Evolutionary conservation across 2,113 vertebrate genomes (phyloP).

Genomic region (Takifugu bimaculatus): DNA sequence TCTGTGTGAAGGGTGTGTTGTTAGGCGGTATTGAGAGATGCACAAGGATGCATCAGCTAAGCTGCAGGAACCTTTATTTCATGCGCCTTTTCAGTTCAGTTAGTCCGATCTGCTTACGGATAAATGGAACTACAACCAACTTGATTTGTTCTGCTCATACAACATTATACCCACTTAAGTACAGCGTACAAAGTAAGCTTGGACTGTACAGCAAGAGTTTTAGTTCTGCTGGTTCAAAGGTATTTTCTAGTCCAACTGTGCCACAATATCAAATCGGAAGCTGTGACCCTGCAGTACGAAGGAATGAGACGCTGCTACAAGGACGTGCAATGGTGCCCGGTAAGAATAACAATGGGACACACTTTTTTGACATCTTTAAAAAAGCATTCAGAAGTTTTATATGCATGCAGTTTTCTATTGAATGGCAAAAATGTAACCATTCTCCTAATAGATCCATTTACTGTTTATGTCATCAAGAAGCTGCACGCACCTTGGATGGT

Average conservation of each 20-base stretch:
- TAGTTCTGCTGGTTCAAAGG: background rate
- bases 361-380: too few relatives aligned
- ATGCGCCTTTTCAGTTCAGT: conserved; percentile 16
- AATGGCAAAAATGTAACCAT: too few relatives aligned
- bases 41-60: background rate
- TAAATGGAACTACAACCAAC: background rate
- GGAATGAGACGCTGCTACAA: conserved; percentile 25
- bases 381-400: too few relatives aligned
- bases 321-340: conserved; percentile 39
- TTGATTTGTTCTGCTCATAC: background rate
- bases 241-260: background rate
- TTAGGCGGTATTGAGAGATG: conserved; percentile 8
- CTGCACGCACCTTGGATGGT: too few relatives aligned
- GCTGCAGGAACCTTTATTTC: conserved; percentile 12
- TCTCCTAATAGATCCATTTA: too few relatives aligned
- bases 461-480: too few relatives aligned
- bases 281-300: background rate
- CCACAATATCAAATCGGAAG: conserved; percentile 15
- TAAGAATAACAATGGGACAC: conserved; percentile 23
- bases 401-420: too few relatives aligned
- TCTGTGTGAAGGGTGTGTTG: conserved; percentile 27
- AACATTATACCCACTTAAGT: background rate
- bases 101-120: background rate
- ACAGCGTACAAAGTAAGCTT: background rate
- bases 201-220: conserved; percentile 18